Evolutionary conservation across 2,113 vertebrate genomes (phyloP).

Genomic region (Oophaga pumilio): DNA sequence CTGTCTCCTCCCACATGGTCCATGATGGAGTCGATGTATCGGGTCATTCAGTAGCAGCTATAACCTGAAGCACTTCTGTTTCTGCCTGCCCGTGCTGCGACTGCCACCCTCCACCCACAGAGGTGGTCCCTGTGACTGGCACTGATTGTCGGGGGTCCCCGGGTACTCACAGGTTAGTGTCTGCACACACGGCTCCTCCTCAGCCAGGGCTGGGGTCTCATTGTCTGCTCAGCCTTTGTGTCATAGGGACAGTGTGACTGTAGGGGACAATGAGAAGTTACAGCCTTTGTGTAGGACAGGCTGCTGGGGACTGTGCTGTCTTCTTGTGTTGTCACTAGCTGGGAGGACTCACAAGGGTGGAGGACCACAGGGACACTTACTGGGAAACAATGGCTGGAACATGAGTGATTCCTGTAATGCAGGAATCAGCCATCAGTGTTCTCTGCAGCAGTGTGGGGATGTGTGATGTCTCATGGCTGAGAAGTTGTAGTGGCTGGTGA

Average conservation of each 20-base stretch:
- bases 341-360: neutral
- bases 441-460: neutral
- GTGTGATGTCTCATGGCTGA: neutral
- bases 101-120: neutral
- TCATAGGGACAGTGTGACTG: neutral
- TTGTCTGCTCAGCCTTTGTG: neutral
- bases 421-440: too few relatives aligned
- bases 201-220: neutral
- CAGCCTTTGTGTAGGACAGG: neutral
- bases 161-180: conserved; percentile 38
- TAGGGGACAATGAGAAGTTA: neutral
- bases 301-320: neutral
- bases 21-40: conserved; percentile 29
- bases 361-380: conserved; percentile 5
- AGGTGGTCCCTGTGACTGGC: neutral
- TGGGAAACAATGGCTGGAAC: neutral
- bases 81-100: neutral
- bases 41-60: conserved; percentile 24
- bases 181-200: neutral
- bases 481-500: neutral
- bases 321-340: neutral
- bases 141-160: neutral
- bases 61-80: neutral
- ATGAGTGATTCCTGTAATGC: neutral
- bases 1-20: conserved; percentile 53